Evolutionary conservation across 2,797 vertebrate genomes (phyloP).

Genomic region (Buceros bicornis): DNA sequence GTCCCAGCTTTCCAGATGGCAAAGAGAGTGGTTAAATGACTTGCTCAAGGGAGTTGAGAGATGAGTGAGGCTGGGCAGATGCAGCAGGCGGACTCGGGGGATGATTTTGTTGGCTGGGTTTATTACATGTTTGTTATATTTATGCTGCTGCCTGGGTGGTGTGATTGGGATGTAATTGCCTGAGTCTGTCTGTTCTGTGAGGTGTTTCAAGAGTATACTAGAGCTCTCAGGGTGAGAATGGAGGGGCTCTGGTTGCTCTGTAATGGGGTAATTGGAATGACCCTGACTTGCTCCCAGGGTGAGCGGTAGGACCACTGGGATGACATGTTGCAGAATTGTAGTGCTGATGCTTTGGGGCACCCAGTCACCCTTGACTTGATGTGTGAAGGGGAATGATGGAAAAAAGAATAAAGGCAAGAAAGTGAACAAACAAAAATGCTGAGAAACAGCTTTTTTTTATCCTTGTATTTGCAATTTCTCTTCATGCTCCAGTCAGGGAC

Average conservation of each 20-base stretch:
- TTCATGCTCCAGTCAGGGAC: not conserved
- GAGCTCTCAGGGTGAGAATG: not conserved
- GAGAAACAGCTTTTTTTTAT: not conserved
- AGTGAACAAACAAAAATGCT: not conserved
- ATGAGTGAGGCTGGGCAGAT: constrained; percentile 41
- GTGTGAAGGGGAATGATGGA: not conserved
- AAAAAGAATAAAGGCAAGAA: not conserved
- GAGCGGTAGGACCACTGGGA: not conserved
- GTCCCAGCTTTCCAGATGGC: constrained; percentile 41
- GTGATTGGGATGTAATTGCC: not conserved
- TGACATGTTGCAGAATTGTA: not conserved
- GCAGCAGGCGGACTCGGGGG: not conserved
- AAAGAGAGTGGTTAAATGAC: not conserved
- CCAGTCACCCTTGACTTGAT: not conserved
- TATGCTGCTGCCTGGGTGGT: constrained; percentile 11
- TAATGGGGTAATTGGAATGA: not conserved
- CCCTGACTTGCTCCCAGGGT: accelerated
- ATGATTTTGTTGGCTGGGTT: constrained; percentile 24
- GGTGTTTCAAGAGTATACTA: not conserved
- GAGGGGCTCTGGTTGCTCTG: not conserved
- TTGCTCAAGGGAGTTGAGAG: not conserved
- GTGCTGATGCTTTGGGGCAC: not conserved
- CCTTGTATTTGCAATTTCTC: not conserved
- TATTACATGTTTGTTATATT: not conserved
- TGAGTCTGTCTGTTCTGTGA: not conserved